Percentiles rank a stretch among this genome's conserved stretches.
Evolutionary conservation across 2,113 vertebrate species (phyloP).

Genomic region (Myotis davidii): DNA sequence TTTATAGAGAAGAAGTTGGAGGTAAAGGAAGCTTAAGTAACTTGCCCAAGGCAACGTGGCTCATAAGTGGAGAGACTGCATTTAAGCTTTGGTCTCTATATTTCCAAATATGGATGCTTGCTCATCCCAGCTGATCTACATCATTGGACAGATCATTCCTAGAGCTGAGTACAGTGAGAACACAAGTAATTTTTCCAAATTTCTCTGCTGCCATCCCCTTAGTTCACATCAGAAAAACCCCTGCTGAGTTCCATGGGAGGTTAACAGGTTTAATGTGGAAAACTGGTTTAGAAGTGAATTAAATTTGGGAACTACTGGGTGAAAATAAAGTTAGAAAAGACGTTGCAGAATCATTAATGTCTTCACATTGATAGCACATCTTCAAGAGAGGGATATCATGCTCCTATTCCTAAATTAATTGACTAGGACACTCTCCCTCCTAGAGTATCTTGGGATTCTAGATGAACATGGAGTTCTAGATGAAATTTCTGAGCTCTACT

Average conservation of each 20-base stretch:
- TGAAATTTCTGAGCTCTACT: neutral
- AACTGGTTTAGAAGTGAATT: neutral
- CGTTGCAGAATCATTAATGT: neutral
- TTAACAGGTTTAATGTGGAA: constrained; percentile 21
- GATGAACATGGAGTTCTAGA: neutral
- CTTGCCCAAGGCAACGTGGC: neutral
- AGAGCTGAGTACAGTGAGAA: neutral
- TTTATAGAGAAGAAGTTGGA: neutral
- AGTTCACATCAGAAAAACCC: neutral
- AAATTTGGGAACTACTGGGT: neutral
- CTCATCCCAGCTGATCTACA: neutral
- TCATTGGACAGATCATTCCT: neutral
- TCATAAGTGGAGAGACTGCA: neutral
- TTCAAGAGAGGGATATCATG: neutral
- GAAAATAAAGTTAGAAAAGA: constrained; percentile 11
- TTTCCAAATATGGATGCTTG: neutral
- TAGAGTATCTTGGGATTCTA: neutral
- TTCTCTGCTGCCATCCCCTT: neutral
- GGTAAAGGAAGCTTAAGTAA: neutral
- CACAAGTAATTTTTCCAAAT: neutral
- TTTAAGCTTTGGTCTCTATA: neutral
- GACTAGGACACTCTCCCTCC: neutral
- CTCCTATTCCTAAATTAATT: neutral
- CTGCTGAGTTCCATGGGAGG: neutral
- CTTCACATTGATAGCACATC: constrained; percentile 15